Evolutionary conservation across 2,888 invertebrate genomes (phyloP), one percentile per base, ranked within the genome.

Genomic region (Chalcosyrphus nemorum): DNA sequence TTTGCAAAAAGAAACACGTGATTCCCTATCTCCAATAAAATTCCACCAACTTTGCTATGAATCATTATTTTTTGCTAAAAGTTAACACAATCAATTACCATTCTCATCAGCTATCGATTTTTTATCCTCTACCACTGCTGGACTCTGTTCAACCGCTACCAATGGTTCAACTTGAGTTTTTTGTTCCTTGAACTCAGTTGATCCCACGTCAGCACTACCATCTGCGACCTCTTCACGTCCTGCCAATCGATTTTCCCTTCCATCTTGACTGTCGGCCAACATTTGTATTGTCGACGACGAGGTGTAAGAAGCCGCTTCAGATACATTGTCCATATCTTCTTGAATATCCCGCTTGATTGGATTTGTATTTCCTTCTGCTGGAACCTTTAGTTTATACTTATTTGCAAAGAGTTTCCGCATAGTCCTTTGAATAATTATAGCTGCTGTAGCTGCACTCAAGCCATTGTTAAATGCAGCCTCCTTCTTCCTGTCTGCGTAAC

Each of bases 361-460:
- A 7, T 13, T 9, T 4, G 50, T 41, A 7, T 13, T 9, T 13
- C 15, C 54, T 6, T 59, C 80, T 19, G 11, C 54, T 5, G 17
- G 19, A 35, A 54, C 54, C 47, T 61, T 82, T 7, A 61, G 32
- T 89, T 91, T 92, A 7, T 77, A 47, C 76, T 86, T 86, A 66
- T 81, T 72, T 86, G 92, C 92, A 74, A 93, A 91, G 86, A 93
- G 92, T 24, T 91, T 91, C 29, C 93, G 91, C 87, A 93, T 93
- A 63, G 93, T 93, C 89, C 93, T 92, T 89, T 93, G 93, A 87
- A 93, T 93, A n/a, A 93, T 93, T 65, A 93, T 89, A 24, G 93
- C 93, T 24, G 93, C 91, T 81, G 92, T 91, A 91, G 93, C 91
- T 88, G 93, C 88, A 88, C 93, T 90, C 92, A 94, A 90, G 81